Evolutionary conservation across 2,888 invertebrate genomes (phyloP), one percentile per base, ranked within the genome.

Genomic region (Caenorhabditis angaria): DNA sequence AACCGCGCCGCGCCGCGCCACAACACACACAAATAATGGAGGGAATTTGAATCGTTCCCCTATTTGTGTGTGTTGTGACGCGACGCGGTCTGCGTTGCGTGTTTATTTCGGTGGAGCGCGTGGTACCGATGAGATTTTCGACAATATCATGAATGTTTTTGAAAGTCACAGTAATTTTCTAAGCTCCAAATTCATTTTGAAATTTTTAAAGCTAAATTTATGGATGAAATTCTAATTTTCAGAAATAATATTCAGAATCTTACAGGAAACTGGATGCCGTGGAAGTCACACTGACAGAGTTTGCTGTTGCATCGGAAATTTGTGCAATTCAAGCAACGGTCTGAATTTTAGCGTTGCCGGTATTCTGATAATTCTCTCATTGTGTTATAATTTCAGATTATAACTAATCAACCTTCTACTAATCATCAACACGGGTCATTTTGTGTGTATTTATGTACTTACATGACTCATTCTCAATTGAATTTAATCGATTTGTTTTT

Each of bases 311-410:
- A 65, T 65, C 27, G 78, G 74, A 51, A 74, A 80, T 63, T 56
- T 78, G 27, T 81, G 81, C 72, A 81, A 81, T 41, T 77, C 77
- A 50, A 71, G 74, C 65, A 74, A 77, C 65, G 71, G 70, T 70
- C 62, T 76, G 65, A 68, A 60, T 35, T 57, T 65, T 22, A 29
- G 62, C 14, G 28, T 64, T 4, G 76, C 70, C 14, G 75, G 75
- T 29, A 70, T 68, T 65, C 61, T 74, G 50, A 70, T 74, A 58
- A 67, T 74, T 57, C 61, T 72, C 29, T 67, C 71, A 60, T 62
- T 70, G 12, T 56, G 25, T 20, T 32, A 24, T 35, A 57, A 65
- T 70, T 70, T 65, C 65, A 70, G 70, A 62, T 61, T 61, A 57
- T 70, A 65, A 70, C 51, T 69, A 61, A 68, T 50, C 25, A 18